Base-by-base conservation (phyloP, 2,113 vertebrate species). In the Cavia aperea region DNA sequence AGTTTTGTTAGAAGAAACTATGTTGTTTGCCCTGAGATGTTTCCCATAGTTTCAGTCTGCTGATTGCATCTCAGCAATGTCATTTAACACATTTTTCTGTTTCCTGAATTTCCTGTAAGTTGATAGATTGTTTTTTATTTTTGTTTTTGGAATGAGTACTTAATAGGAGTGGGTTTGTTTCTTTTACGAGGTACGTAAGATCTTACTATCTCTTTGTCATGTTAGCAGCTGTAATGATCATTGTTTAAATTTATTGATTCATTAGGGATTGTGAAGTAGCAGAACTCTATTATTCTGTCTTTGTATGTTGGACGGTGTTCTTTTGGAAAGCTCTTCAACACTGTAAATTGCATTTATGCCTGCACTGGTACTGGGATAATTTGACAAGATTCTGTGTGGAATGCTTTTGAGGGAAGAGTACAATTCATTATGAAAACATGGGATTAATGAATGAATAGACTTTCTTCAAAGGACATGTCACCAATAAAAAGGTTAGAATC, bases 81-180 rank as follows among this genome's bases (percentile, higher is more conserved):
- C 43, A 58, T 84, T 63, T 89, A 93, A 75, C 43, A 56, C 84
- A 19, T 68, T 91, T 23, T 88, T 90, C 39, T 89, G 19, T 89
- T 4, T 86, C 11, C 60, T 78, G 5, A 81, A 86, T 92, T 91
- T 94, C 31, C 15, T 91, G 2, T 91, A 85, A 82, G 82, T 91
- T 90, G 68, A 79, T 77, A 88, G 21, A 33, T 92, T 90, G 21
- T 39, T 79, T 39, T 86, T 39, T 39, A 21, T 77, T 82, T n/a
- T n/a, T 73, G 19, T 58, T 62, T 58, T 83, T 56, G 3, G 7
- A 31, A 60, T 51, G 66, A 86, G 4, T 86, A 58, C 72, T 87
- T 94, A 24, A 18, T 86, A 93, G 46, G 56, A 93, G 36, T 88
- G 39, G 31, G 90, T 92, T 89, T 89, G 15, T 90, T 95, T 84